Evolutionary conservation across 2,888 invertebrate species (phyloP).

Genomic region (Gari tellinella): DNA sequence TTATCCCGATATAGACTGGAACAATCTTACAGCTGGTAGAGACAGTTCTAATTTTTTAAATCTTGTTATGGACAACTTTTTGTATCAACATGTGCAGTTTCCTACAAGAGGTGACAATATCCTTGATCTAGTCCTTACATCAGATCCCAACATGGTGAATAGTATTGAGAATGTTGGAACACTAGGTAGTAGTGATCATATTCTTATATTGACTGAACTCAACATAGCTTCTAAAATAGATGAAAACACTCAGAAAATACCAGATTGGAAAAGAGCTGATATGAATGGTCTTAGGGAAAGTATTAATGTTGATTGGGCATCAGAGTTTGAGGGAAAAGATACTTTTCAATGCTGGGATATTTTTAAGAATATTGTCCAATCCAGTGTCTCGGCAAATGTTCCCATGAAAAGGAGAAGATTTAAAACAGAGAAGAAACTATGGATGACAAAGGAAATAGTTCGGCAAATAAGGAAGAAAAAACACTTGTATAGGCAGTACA

Average conservation of each 20-base stretch:
- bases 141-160: conserved; percentile 10
- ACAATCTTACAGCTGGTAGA: not conserved
- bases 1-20: conserved; percentile 7
- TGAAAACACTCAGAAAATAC: conserved; percentile 10
- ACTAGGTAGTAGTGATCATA: conserved; percentile 18
- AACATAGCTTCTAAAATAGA: not conserved
- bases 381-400: not conserved
- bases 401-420: not conserved
- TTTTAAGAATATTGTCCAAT: too few relatives aligned
- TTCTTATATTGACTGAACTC: conserved; percentile 2
- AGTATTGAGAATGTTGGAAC: conserved; percentile 7
- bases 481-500: conserved; percentile 12
- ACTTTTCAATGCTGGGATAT: too few relatives aligned
- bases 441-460: conserved; percentile 1
- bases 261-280: conserved; percentile 19
- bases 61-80: too few relatives aligned
- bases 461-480: conserved; percentile 2
- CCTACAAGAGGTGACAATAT: not conserved
- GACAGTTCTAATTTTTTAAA: too few relatives aligned
- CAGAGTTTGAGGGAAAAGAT: too few relatives aligned
- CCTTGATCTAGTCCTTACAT: conserved; percentile 2
- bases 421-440: conserved; percentile 5
- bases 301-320: too few relatives aligned
- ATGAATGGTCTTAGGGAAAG: not conserved
- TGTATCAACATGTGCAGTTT: too few relatives aligned